Evolutionary conservation across 2,888 invertebrate genomes (phyloP).

Genomic region (Frankliniella intonsa): DNA sequence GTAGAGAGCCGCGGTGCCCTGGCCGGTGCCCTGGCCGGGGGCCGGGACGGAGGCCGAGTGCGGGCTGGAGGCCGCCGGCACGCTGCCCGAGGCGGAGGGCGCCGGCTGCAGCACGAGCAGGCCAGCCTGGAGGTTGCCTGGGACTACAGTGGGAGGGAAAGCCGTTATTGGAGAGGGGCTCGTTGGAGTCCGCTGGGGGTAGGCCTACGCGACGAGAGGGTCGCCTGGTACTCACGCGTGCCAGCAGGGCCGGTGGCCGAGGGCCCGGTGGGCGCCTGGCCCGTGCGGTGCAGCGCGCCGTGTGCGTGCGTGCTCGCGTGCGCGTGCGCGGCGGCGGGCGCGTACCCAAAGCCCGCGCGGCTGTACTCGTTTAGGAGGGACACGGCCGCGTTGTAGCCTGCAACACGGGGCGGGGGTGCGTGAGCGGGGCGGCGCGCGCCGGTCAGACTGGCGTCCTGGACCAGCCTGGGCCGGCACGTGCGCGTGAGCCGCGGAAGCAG

Average conservation of each 20-base stretch:
- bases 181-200: background rate
- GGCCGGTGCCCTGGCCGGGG: background rate
- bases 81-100: background rate
- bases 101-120: conserved; percentile 45
- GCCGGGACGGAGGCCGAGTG: background rate
- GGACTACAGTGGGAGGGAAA: conserved; percentile 32
- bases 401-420: background rate
- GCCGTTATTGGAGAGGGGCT: background rate
- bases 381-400: conserved; percentile 21
- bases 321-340: background rate
- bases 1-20: background rate
- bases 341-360: background rate
- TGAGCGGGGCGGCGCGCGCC: conserved; percentile 4
- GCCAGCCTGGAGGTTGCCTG: conserved; percentile 45
- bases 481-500: conserved; percentile 46
- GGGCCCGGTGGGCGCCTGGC: background rate
- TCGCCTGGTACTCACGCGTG: conserved; percentile 26
- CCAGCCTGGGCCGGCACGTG: background rate
- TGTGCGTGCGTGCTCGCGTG: background rate
- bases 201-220: conserved; percentile 27
- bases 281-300: background rate
- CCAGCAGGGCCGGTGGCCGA: background rate
- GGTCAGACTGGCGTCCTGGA: conserved; percentile 33
- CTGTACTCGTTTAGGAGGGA: conserved; percentile 15
- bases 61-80: background rate